Conservation (phyloP, 1,140 invertebrate species). For the Drosophila bocki region DNA sequence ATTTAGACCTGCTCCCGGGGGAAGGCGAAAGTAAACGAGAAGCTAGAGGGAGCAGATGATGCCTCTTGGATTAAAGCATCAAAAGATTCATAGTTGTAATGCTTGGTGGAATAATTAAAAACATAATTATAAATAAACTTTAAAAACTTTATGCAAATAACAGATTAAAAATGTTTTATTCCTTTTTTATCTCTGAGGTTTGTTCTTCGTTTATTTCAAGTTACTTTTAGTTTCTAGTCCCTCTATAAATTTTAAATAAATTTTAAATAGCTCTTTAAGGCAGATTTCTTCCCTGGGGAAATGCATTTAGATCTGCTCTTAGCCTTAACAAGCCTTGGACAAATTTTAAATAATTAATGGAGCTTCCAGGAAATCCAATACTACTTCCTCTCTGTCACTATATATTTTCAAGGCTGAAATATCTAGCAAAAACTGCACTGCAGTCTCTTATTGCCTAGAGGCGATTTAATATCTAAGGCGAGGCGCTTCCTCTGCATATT, state of each 20-base stretch:
- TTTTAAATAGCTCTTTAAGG: not conserved
- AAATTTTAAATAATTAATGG: conserved; percentile 33
- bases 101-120: not conserved
- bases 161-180: not conserved
- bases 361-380: conserved; percentile 18
- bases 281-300: not conserved
- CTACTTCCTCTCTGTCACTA: not conserved
- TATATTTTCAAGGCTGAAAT: conserved; percentile 32
- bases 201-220: not conserved
- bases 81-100: too few species aligned
- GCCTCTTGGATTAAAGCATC: not conserved
- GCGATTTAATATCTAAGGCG: conserved; percentile 67
- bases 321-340: not conserved
- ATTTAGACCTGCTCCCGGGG: conserved; percentile 85
- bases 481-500: conserved; percentile 37
- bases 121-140: not conserved
- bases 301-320: not conserved
- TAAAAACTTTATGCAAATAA: not conserved
- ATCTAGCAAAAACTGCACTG: conserved; percentile 1
- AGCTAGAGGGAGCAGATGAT: not conserved
- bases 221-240: too few species aligned
- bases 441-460: conserved; percentile 33
- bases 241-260: not conserved
- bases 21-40: conserved; percentile 55
- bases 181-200: not conserved